Evolutionary conservation across 1,140 invertebrate genomes (phyloP).

Genomic region (Archivesica marissinica): DNA sequence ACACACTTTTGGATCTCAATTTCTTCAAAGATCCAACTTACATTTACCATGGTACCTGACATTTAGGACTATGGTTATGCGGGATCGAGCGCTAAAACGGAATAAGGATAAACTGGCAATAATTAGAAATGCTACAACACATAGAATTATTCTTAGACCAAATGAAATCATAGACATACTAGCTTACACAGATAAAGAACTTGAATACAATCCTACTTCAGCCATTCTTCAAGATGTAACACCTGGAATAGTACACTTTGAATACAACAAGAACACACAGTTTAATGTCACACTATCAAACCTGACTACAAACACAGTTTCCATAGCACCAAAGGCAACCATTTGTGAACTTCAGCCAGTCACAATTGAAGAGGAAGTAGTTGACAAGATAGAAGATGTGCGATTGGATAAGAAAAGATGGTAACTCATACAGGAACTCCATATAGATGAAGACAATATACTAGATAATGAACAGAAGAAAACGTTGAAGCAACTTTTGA

Average conservation of each 20-base stretch:
- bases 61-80: background rate
- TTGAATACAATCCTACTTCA: background rate
- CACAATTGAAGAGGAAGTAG: background rate
- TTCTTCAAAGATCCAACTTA: background rate
- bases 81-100: background rate
- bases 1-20: background rate
- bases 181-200: background rate
- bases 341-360: conserved; percentile 29
- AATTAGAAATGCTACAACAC: background rate
- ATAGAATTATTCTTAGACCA: conserved; percentile 18
- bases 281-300: background rate
- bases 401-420: background rate
- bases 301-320: conserved; percentile 29
- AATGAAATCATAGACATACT: background rate
- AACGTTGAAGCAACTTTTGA: background rate
- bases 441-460: conserved; percentile 4
- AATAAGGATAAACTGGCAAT: conserved; percentile 2
- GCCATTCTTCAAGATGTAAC: conserved; percentile 24
- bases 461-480: background rate
- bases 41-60: conserved; percentile 23
- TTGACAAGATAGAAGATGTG: background rate
- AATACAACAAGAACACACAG: background rate
- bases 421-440: background rate
- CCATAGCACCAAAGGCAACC: conserved; percentile 1
- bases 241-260: background rate